Base-by-base conservation (phyloP, 2,797 vertebrate genomes). In the Otolemur crassicaudatus region DNA sequence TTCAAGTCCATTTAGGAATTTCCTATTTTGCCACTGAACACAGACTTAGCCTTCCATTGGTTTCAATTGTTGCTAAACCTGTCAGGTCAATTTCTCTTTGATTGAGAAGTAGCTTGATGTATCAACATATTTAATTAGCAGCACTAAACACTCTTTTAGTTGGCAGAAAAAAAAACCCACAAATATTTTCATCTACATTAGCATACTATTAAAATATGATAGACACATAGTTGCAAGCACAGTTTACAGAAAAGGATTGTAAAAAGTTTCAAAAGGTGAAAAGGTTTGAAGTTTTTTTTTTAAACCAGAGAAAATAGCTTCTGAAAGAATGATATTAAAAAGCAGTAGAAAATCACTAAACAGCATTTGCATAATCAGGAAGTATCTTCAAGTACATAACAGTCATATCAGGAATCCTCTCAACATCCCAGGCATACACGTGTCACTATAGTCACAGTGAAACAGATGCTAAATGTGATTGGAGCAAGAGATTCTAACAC, bases 391-490 rank as follows among this genome's bases (percentile, higher is more conserved):
- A 93, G 40, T 69, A 84, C 76, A 93, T 76, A 61, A 37, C 37
- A 77, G 70, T 82, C 53, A 25, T 34, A 69, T 82, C 40, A 11
- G 17, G 9, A 84, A 13, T 94, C 61, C n/a, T 94, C n/a, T 79
- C 65, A 91, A 22, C 31, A 92, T 89, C 29, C 60, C 70, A 83
- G 8, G 53, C 63, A 86, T 63, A 31, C 14, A 53, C 14, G 49
- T 80, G 85, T 72, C 65, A 86, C 53, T 82, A 4, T 13, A 76
- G 53, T 79, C 90, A 93, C 46, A 94, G 58, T 90, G 90, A 91
- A 91, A 94, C 49, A 95, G 82, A 94, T 25, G 37, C 63, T 93
- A 91, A 90, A 69, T 97, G 65, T 94, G 46, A 94, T 60, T 88
- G 87, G 76, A 77, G 29, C 76, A 83, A 80, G 11, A 31, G 69